Evolutionary conservation across 2,113 vertebrate genomes (phyloP).

Genomic region (Trematocara unimaculatum): DNA sequence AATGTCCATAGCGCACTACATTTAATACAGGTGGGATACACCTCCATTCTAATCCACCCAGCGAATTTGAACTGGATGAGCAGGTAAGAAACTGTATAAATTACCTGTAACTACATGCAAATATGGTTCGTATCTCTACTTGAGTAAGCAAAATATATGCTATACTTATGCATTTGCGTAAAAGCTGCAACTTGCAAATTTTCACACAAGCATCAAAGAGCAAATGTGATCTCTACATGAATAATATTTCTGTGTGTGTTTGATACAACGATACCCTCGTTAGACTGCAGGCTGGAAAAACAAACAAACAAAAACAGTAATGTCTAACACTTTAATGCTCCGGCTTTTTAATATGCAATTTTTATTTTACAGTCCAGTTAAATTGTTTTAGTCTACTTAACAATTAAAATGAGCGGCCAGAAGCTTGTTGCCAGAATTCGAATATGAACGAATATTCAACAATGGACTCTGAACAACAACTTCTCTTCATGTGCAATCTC

Average conservation of each 20-base stretch:
- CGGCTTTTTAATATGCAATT: not conserved
- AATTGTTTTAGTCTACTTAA: not conserved
- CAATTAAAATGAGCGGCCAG: not conserved
- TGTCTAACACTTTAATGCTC: not conserved
- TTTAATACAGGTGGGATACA: not conserved
- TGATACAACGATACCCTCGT: not conserved
- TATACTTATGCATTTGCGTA: not conserved
- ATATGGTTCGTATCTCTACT: rapidly evolving
- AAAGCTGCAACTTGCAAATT: not conserved
- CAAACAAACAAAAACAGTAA: not conserved
- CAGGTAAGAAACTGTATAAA: not conserved
- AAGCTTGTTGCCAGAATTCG: not conserved
- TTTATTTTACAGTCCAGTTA: not conserved
- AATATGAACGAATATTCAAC: not conserved
- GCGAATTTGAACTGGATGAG: not conserved
- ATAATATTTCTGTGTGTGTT: not conserved
- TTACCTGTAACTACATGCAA: not conserved
- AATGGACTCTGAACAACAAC: not conserved
- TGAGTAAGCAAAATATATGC: not conserved
- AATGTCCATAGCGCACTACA: not conserved
- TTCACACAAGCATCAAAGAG: not conserved
- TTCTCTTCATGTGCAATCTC: not conserved
- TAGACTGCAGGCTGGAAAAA: not conserved
- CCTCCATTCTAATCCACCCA: not conserved
- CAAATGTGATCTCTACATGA: not conserved